These are phyloP conservation scores for Redunca redunca DNA, from an alignment of 2,113 vertebrate species.

Conservation along the genomic window DNA sequence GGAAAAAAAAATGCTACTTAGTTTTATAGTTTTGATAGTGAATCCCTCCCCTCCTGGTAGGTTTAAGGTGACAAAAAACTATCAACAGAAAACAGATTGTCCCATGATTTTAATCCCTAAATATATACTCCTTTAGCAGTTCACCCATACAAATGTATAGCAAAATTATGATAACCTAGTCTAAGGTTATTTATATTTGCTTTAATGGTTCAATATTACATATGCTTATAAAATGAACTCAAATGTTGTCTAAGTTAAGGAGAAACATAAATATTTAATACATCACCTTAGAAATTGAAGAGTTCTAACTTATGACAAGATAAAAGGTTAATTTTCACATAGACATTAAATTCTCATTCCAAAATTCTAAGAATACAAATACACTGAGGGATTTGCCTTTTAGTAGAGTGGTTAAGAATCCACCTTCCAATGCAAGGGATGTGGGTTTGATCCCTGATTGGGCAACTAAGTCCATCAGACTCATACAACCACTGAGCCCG, in stretches of 20 bases:
- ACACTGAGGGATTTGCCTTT: background rate
- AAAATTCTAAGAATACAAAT: conserved; percentile 13
- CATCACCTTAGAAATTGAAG: background rate
- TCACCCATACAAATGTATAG: background rate
- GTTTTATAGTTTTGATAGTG: background rate
- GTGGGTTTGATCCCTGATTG: background rate
- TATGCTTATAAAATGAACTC: background rate
- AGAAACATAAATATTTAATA: background rate
- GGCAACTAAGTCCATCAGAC: background rate
- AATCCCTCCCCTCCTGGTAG: background rate
- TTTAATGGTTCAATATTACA: background rate
- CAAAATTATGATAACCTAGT: background rate
- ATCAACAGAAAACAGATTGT: background rate
- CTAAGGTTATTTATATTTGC: background rate
- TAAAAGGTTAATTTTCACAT: background rate
- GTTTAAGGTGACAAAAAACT: background rate
- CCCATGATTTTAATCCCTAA: background rate
- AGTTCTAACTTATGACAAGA: background rate
- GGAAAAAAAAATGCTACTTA: background rate
- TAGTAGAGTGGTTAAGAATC: background rate
- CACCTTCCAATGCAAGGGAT: background rate
- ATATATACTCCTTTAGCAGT: background rate
- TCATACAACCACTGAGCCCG: background rate
- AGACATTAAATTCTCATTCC: background rate
- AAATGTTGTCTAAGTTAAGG: background rate